These are phyloP conservation scores for Mastomys natalensis DNA, from an alignment of 2,113 vertebrate species.

Conservation along the genomic window DNA sequence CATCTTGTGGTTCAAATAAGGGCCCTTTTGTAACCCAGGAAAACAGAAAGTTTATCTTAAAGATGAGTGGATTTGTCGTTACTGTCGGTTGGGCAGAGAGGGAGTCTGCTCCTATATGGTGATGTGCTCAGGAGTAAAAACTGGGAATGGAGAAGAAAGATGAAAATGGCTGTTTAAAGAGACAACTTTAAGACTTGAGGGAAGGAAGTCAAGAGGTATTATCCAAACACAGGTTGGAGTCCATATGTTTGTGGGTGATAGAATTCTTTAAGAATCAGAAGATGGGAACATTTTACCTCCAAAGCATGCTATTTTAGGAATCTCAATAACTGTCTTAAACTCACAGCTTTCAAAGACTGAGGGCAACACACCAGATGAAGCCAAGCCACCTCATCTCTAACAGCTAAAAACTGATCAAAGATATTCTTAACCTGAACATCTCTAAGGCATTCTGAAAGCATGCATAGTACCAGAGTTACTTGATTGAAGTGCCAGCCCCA, in stretches of 20 bases:
- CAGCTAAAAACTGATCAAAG: not conserved
- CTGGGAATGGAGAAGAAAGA: not conserved
- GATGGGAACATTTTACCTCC: not conserved
- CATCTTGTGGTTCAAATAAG: not conserved
- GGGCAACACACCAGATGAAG: not conserved
- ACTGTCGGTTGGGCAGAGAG: no score
- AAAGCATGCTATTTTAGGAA: not conserved
- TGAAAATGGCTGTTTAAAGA: not conserved
- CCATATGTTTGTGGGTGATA: not conserved
- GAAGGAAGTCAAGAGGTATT: not conserved
- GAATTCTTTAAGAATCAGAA: not conserved
- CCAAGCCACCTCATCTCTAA: not conserved
- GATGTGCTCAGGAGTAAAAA: not conserved
- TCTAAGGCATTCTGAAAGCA: not conserved
- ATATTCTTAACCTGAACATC: not conserved
- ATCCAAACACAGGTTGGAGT: not conserved
- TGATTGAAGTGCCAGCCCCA: not conserved
- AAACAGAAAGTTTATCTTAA: not conserved
- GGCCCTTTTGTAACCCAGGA: not conserved
- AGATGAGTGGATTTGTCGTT: not conserved
- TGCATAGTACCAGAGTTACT: not conserved
- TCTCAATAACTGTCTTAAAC: not conserved
- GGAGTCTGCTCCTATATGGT: accelerated
- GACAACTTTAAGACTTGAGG: not conserved
- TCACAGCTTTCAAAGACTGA: not conserved